Evolutionary conservation across 2,113 vertebrate species (phyloP).

Genomic region (Pseudopipra pipra): DNA sequence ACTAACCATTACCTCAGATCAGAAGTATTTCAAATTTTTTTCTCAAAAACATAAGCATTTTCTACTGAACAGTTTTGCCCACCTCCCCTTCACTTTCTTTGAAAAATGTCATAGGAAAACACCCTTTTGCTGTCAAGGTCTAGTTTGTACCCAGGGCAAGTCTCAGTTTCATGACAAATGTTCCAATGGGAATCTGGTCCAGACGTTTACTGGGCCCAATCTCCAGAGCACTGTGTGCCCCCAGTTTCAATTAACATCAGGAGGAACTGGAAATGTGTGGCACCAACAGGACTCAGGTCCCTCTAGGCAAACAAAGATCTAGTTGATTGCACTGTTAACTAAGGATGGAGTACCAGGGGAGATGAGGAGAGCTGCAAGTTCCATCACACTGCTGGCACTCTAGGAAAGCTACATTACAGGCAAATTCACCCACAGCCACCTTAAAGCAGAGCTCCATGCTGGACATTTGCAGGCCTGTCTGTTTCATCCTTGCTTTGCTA

Average conservation of each 20-base stretch:
- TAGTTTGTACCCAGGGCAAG: neutral
- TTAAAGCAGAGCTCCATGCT: neutral
- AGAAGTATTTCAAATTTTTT: neutral
- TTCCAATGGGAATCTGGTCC: neutral
- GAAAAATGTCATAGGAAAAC: neutral
- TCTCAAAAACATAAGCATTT: neutral
- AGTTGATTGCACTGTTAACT: neutral
- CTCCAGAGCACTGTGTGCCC: neutral
- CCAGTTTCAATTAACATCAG: rapidly evolving
- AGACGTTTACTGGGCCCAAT: neutral
- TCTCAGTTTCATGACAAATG: neutral
- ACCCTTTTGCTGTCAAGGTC: neutral
- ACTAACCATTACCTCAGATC: neutral
- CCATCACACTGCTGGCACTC: neutral
- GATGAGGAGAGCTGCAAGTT: neutral
- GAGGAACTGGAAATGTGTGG: neutral
- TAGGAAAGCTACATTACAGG: neutral
- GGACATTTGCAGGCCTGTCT: neutral
- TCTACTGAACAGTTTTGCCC: neutral
- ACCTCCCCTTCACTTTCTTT: neutral
- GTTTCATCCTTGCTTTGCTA: neutral
- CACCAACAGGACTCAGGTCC: neutral
- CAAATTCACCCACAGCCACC: neutral
- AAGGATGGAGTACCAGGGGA: neutral
- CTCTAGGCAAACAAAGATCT: neutral